Base-by-base conservation (phyloP, 2,113 vertebrate genomes). In the Neoarius graeffei region DNA sequence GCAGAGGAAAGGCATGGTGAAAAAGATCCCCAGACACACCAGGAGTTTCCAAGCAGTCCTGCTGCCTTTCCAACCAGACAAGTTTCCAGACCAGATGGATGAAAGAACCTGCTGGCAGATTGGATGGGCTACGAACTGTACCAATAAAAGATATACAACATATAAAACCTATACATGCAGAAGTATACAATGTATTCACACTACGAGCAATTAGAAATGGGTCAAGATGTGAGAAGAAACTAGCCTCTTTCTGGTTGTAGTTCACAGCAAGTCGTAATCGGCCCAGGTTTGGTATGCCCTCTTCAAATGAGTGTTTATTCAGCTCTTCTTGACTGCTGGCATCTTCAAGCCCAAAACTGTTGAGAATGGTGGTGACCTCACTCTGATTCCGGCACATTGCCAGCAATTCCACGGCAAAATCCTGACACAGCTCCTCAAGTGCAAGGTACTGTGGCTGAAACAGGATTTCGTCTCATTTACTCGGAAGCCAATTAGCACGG, bases 51-150 rank as follows among this genome's bases (percentile, higher is more conserved):
- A 97, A 88, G 92, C 87, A 0, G 94, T 97, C 87, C 93, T 94
- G 92, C 97, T 98, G 88, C 97, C 97, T 86, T 95, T 93, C 97
- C 97, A 98, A 35, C 97, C 96, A 0, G 95, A 92, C 80, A 98
- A 92, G 83, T 93, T 96, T 54, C 97, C 96, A 79, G 96, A 97
- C 97, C 97, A 98, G 93, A 98, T 97, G 20, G 97, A 98, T 1
- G 97, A 97, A 59, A 98, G 94, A 52, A 98, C 97, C 93, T 98
- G 97, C 92, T 98, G 97, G 92, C 97, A 97, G 92, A 97, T 97
- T 20, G 97, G 97, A 67, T 97, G 97, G 0, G 97, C 97, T 91
- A 97, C 97, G 91, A 98, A 98, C 97, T 98, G 85, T 11, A 71
- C 5, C 80, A 9, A 54, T 11, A 66, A 59, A 42, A 64, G 50